Base-by-base conservation (phyloP, 2,888 invertebrate genomes). In the Odontothrips loti region DNA sequence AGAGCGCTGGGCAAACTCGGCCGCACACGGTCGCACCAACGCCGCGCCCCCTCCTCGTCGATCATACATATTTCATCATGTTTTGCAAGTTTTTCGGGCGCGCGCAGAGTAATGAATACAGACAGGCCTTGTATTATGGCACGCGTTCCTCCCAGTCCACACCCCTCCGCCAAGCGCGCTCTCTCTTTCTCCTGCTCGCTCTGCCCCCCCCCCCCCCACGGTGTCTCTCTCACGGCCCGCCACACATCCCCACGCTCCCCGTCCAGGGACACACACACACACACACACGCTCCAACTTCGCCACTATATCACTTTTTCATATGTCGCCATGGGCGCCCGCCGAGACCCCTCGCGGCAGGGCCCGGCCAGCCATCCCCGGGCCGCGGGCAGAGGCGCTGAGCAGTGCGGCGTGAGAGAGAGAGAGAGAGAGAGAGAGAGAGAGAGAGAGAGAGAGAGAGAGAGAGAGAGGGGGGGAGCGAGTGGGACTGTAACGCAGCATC, bases 251-350 rank as follows among this genome's bases (percentile, higher is more conserved):
- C 34, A 43, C 34, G 34, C 34, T 43, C 34, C 34, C 6, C 34
- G 34, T 43, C 34, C 34, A 43, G 34, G 34, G 34, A 43, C 34
- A 43, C 34, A 43, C 34, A 43, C 34, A 43, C 34, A 43, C 34
- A 43, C 34, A 43, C 34, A 43, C 34, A 43, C 58, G 58, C 20
- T 58, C 17, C 68, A 75, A 75, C 68, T 75, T 75, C 68, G 23
- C 68, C 68, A 75, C 68, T 75, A 75, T 75, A 75, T 75, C 68
- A 75, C 68, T 75, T 75, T 75, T 75, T 75, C 68, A 75, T 75
- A 75, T 75, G 68, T 75, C 68, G 68, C 27, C 68, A 11, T 23
- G 27, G 68, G 68, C 27, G 9, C 27, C 68, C 68, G 68, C 27
- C 27, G 68, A 75, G 68, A 75, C 68, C 8, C 17, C 20, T 6